Percentiles rank a stretch among this genome's conserved stretches.
phyloP scores from a whole-genome alignment of 1,140 invertebrate genomes.

The Papilio dardanus region DNA sequence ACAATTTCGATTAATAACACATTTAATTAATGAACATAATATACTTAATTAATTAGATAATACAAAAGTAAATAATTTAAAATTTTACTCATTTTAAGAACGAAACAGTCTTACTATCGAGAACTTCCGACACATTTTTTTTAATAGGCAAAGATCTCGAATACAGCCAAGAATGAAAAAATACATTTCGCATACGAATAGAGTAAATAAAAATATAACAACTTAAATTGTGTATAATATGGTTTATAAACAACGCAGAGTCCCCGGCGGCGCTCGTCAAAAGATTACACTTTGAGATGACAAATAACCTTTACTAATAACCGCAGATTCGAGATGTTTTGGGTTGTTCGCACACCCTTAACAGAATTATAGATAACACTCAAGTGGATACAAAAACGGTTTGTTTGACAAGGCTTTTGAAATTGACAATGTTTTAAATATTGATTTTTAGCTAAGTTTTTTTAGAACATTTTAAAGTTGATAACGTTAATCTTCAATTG shows the following conservation, averaged over 20 bases:
- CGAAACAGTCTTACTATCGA: background rate
- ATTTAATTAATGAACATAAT: background rate
- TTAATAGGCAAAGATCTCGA: background rate
- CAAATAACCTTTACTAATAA: slow-evolving; percentile 48
- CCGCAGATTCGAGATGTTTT: slow-evolving; percentile 42
- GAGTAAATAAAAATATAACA: slow-evolving; percentile 64
- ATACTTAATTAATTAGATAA: background rate
- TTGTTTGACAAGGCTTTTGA: slow-evolving; percentile 32
- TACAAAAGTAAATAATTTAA: background rate
- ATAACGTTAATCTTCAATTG: too few relatives aligned
- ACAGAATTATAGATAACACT: slow-evolving; percentile 57
- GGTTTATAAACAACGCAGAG: slow-evolving; percentile 58
- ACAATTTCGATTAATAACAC: background rate
- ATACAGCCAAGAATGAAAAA: slow-evolving; percentile 42
- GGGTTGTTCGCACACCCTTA: slow-evolving; percentile 70
- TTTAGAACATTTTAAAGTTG: background rate
- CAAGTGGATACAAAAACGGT: slow-evolving; percentile 35
- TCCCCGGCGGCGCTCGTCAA: slow-evolving; percentile 68
- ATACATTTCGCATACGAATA: slow-evolving; percentile 56
- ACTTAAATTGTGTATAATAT: slow-evolving; percentile 60
- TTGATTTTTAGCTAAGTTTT: background rate
- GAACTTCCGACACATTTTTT: background rate
- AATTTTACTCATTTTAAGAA: background rate
- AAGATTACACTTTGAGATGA: slow-evolving; percentile 57
- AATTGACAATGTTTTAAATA: slow-evolving; percentile 26